Evolutionary conservation across 2,113 vertebrate species (phyloP).

Genomic region (Struthidea cinerea): DNA sequence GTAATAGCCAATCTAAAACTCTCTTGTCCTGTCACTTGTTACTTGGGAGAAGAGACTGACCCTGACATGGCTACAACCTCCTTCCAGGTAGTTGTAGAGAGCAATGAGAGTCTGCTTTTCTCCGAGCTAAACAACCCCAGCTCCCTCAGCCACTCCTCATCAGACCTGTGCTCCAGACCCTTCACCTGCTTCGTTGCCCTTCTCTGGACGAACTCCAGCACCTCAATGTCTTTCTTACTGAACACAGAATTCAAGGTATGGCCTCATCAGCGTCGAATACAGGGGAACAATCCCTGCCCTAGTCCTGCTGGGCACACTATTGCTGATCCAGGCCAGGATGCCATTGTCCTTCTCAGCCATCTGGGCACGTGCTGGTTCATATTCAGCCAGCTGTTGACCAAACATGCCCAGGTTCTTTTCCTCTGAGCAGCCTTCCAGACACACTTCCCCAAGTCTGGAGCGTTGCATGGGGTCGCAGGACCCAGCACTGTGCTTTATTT

Average conservation of each 20-base stretch:
- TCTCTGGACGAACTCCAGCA: not conserved
- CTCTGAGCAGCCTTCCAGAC: not conserved
- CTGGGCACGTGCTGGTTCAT: accelerated
- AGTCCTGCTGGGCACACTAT: not conserved
- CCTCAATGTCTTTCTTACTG: not conserved
- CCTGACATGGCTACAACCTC: not conserved
- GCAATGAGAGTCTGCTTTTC: not conserved
- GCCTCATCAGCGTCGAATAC: accelerated
- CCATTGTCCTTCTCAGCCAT: no score
- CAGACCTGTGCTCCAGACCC: not conserved
- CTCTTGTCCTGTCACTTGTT: not conserved
- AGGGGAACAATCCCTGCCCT: not conserved
- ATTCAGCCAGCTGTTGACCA: not conserved
- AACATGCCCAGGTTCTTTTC: not conserved
- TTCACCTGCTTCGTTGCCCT: not conserved
- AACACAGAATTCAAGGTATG: not conserved
- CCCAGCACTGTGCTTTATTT: not conserved
- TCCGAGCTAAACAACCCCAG: not conserved
- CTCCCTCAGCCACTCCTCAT: not conserved
- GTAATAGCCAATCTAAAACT: not conserved
- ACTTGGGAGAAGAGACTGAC: not conserved
- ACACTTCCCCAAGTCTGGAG: not conserved
- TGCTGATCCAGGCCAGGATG: not conserved
- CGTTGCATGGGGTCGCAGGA: not conserved
- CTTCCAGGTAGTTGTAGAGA: not conserved